Evolutionary conservation across 2,797 vertebrate species (phyloP).

Genomic region (Lophotriccus pileatus): DNA sequence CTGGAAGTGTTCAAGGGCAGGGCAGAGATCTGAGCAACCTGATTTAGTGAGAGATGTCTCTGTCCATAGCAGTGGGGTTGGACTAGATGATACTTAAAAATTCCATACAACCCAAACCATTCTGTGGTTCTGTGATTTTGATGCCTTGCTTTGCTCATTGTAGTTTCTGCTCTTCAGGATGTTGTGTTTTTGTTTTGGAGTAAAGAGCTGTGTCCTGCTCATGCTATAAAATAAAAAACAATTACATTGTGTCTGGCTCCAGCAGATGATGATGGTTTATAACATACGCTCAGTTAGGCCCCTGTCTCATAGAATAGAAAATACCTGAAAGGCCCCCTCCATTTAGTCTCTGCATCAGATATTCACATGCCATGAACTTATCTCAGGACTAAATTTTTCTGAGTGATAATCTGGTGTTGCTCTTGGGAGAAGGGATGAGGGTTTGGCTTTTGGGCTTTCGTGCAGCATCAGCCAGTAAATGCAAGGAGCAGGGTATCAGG

Average conservation of each 20-base stretch:
- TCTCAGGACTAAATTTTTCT: neutral
- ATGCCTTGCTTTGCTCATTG: neutral
- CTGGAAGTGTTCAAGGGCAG: neutral
- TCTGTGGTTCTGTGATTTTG: neutral
- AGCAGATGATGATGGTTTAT: neutral
- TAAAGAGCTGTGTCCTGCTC: neutral
- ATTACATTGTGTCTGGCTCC: neutral
- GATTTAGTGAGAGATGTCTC: neutral
- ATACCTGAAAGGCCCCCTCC: neutral
- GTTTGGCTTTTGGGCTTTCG: neutral
- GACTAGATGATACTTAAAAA: neutral
- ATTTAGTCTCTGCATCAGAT: neutral
- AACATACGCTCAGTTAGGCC: neutral
- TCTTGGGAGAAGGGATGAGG: neutral
- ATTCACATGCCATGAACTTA: neutral
- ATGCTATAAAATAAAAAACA: neutral
- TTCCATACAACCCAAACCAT: neutral
- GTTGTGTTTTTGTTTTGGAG: neutral
- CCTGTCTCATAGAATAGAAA: neutral
- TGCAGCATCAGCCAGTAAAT: neutral
- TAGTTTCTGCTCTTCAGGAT: neutral
- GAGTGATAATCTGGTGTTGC: neutral
- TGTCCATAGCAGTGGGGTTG: neutral
- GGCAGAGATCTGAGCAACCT: neutral
- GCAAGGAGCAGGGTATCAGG: neutral